phyloP scores from a whole-genome alignment of 2,113 vertebrate species.

The Eira barbara region DNA sequence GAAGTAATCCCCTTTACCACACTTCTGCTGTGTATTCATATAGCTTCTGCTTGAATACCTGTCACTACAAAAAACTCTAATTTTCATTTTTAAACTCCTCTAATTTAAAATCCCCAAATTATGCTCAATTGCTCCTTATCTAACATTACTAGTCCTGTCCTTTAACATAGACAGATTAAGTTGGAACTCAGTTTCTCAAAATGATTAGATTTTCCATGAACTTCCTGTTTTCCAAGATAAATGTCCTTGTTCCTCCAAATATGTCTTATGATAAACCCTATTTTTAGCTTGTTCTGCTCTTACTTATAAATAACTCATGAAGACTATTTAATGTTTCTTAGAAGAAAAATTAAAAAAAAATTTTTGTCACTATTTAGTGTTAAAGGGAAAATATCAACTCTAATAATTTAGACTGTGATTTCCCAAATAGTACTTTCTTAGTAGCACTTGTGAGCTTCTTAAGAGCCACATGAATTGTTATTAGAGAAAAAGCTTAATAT shows the following conservation, averaged over 20 bases:
- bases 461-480: neutral
- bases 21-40: neutral
- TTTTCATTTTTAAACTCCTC: too few relatives aligned
- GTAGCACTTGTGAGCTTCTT: neutral
- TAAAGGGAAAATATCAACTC: neutral
- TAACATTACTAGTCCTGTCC: neutral
- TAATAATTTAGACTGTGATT: neutral
- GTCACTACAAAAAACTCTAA: neutral
- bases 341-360: neutral
- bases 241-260: neutral
- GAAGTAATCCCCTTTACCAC: neutral
- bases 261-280: neutral
- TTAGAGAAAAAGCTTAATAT: neutral
- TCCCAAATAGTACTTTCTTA: neutral
- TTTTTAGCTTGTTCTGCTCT: conserved; percentile 4
- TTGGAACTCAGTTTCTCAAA: neutral
- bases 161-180: neutral
- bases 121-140: neutral
- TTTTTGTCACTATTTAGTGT: neutral
- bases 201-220: neutral
- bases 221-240: neutral
- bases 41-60: neutral
- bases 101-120: too few relatives aligned
- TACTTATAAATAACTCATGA: neutral
- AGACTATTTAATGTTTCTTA: neutral